Evolutionary conservation across 2,113 vertebrate species (phyloP).

Genomic region (Polyodon spathula): DNA sequence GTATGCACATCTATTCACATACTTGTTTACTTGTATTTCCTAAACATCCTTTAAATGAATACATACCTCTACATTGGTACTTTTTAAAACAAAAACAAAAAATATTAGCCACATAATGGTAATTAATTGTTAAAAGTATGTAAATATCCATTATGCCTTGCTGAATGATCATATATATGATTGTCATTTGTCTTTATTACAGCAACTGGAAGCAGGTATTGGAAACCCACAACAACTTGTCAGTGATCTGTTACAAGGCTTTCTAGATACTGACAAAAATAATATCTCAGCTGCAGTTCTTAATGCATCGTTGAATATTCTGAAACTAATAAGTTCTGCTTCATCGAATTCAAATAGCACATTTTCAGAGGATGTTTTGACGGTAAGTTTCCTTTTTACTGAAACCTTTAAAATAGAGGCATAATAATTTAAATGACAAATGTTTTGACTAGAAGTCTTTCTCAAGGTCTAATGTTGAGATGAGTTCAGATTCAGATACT

Average conservation of each 20-base stretch:
- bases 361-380: background rate
- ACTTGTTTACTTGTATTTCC: too few species aligned
- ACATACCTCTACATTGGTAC: too few species aligned
- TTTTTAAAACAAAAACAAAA: too few species aligned
- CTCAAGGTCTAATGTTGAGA: too few species aligned
- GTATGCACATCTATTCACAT: too few species aligned
- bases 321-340: background rate
- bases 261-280: constrained; percentile 6
- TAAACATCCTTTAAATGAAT: too few species aligned
- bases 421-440: too few species aligned
- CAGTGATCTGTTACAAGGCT: background rate
- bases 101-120: too few species aligned
- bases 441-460: too few species aligned
- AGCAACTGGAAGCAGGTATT: constrained; percentile 40
- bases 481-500: too few species aligned
- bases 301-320: background rate
- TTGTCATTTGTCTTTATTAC: constrained; percentile 8
- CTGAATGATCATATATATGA: background rate
- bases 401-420: background rate
- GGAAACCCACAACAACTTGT: constrained; percentile 18
- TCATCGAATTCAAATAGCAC: background rate
- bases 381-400: background rate
- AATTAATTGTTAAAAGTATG: too few species aligned
- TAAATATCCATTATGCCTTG: too few species aligned
- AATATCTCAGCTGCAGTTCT: background rate